phyloP scores from a whole-genome alignment of 2,797 vertebrate genomes.

The Etheostoma perlongum region DNA sequence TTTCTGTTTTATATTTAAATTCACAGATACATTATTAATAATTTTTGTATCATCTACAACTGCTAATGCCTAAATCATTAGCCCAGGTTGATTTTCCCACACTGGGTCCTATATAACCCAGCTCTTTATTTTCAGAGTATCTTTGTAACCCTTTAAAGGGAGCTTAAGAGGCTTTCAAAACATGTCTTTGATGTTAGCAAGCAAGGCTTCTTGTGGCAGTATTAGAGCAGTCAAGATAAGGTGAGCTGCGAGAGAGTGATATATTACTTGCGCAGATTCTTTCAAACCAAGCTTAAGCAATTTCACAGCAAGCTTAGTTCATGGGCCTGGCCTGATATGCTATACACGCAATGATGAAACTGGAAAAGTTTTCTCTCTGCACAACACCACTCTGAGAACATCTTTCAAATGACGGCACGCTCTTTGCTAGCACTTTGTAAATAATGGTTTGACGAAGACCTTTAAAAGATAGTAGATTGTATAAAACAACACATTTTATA shows the following conservation, averaged over 20 bases:
- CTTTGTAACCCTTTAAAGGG: conserved; percentile 79
- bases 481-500: conserved; percentile 27
- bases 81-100: conserved; percentile 76
- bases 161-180: conserved; percentile 81
- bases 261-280: conserved; percentile 80
- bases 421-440: background rate
- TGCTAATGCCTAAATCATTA: conserved; percentile 60
- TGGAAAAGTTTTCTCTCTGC: conserved; percentile 42
- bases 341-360: conserved; percentile 61
- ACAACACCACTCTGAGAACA: conserved; percentile 30
- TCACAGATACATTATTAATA: conserved; percentile 16
- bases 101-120: conserved; percentile 57
- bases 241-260: conserved; percentile 79
- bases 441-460: background rate
- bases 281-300: conserved; percentile 82
- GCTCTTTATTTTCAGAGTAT: conserved; percentile 72
- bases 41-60: conserved; percentile 46
- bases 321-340: conserved; percentile 53
- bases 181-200: conserved; percentile 83
- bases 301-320: conserved; percentile 81
- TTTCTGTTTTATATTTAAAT: background rate
- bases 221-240: conserved; percentile 81
- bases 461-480: background rate
- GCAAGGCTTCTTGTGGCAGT: conserved; percentile 77
- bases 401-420: background rate